phyloP scores from a whole-genome alignment of 2,113 vertebrate species.

The Sporophila hypoxantha region DNA sequence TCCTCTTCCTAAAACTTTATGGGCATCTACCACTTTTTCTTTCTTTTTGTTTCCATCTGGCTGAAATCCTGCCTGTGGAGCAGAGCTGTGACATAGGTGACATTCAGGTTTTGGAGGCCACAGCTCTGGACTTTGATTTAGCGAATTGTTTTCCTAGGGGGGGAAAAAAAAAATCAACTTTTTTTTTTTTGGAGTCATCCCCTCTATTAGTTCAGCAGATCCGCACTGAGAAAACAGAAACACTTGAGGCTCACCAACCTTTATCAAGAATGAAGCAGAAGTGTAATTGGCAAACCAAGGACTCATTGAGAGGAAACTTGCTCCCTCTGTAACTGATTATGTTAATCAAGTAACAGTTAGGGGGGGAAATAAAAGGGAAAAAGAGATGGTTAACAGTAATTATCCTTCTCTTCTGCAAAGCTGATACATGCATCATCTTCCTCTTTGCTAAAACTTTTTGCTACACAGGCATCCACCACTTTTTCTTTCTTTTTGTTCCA shows the following conservation, averaged over 20 bases:
- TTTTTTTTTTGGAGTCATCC: not conserved
- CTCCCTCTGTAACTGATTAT: not conserved
- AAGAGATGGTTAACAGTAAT: not conserved
- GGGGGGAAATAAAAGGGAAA: not conserved
- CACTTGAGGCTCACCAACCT: not conserved
- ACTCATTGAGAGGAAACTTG: not conserved
- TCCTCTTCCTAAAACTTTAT: too few species aligned
- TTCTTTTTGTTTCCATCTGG: not conserved
- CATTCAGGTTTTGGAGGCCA: not conserved
- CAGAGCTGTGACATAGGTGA: not conserved
- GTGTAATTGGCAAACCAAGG: not conserved
- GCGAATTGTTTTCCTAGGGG: not conserved
- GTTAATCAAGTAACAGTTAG: not conserved
- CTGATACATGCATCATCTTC: too few species aligned
- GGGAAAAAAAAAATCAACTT: fast-evolving
- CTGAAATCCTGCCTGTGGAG: not conserved
- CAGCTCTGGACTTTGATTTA: not conserved
- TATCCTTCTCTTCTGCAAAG: too few species aligned
- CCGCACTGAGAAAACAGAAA: not conserved
- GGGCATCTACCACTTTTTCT: not conserved
- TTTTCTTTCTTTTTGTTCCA: not conserved
- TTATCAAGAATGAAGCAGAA: not conserved
- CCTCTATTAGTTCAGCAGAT: not conserved
- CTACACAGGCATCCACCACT: not conserved
- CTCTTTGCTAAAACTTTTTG: too few species aligned